Conservation (phyloP, 2,888 invertebrate species). For the Aphrophora alni region DNA sequence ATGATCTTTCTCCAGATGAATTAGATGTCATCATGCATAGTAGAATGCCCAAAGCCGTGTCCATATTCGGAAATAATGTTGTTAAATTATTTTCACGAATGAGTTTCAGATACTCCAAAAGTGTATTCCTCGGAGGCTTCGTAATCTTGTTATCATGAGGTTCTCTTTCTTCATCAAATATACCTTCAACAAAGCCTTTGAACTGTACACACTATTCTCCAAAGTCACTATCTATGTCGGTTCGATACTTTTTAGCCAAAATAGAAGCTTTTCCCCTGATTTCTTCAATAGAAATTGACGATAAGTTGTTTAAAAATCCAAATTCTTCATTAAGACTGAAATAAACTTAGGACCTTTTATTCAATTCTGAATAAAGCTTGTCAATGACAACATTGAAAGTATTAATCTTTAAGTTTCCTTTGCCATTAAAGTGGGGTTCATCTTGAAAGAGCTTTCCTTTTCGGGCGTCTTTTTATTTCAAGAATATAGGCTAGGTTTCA, state of each 20-base stretch:
- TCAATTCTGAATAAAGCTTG: not conserved
- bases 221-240: not conserved
- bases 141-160: too few species aligned
- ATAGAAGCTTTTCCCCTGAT: slow-evolving; percentile 10
- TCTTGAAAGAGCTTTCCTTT: not conserved
- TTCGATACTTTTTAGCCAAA: slow-evolving; percentile 17
- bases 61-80: slow-evolving; percentile 20
- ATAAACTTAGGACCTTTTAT: slow-evolving; percentile 18
- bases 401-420: slow-evolving; percentile 17
- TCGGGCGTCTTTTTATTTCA: too few species aligned
- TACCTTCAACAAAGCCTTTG: slow-evolving; percentile 22
- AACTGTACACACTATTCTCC: slow-evolving; percentile 2
- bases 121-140: not conserved
- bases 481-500: too few species aligned
- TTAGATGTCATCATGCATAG: slow-evolving; percentile 15
- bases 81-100: slow-evolving; percentile 10
- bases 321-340: slow-evolving; percentile 21
- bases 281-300: slow-evolving; percentile 14
- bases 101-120: slow-evolving; percentile 17
- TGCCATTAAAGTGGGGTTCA: not conserved
- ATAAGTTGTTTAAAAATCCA: slow-evolving; percentile 16
- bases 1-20: not conserved
- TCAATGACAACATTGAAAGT: slow-evolving; percentile 22
- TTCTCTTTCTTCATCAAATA: not conserved
- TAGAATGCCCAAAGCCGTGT: slow-evolving; percentile 14